Conservation (phyloP, 2,113 vertebrate species). For the Gopherus evgoodei region DNA sequence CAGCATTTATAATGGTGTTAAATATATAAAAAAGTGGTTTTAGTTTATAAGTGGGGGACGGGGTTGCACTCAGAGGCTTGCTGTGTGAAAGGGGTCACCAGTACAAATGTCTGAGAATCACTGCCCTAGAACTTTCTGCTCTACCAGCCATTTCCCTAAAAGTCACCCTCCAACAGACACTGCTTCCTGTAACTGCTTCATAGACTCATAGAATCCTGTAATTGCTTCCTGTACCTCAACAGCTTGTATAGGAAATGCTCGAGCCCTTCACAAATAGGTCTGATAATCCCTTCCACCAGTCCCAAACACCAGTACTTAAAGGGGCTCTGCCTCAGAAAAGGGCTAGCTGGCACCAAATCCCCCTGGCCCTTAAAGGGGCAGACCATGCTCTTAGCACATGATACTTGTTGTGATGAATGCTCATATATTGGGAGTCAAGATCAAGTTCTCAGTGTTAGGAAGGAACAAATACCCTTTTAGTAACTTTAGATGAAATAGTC, state of each 20-base stretch:
- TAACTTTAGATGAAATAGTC: fast-evolving
- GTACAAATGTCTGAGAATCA: too few species aligned
- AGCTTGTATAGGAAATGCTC: too few species aligned
- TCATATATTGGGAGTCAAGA: neutral
- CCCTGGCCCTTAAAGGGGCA: too few species aligned
- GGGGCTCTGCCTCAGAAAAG: neutral
- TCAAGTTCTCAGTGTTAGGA: neutral
- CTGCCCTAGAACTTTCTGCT: neutral
- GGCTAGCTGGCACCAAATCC: neutral
- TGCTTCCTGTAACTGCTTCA: neutral
- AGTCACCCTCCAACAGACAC: neutral
- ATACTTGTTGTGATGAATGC: neutral
- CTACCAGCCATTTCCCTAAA: neutral
- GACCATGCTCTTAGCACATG: too few species aligned
- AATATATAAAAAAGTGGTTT: too few species aligned
- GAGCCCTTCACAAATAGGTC: neutral
- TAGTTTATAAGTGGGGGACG: too few species aligned
- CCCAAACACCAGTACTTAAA: neutral
- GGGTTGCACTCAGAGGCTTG: too few species aligned
- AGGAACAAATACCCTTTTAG: neutral
- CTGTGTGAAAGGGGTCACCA: too few species aligned
- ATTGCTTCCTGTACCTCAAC: too few species aligned
- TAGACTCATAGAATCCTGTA: too few species aligned
- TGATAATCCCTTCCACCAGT: neutral
- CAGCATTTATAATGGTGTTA: too few species aligned